phyloP scores from a whole-genome alignment of 1,140 invertebrate genomes.

The Euborellia annulipes region DNA sequence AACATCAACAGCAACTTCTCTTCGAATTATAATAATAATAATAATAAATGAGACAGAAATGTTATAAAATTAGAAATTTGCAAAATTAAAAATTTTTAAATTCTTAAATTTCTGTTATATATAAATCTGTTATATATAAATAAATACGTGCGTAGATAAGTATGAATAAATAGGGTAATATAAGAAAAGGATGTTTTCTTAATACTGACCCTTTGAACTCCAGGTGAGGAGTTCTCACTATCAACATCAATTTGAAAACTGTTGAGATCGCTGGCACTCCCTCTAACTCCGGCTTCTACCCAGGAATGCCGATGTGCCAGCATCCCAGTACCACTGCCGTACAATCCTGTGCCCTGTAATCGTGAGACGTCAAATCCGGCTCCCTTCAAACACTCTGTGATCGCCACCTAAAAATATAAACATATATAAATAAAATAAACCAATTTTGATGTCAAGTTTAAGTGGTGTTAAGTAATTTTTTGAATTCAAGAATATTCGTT shows the following conservation, averaged over 20 bases:
- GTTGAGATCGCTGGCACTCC: slow-evolving; percentile 18
- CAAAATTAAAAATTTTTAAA: no score
- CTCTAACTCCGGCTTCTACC: slow-evolving; percentile 43
- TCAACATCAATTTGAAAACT: slow-evolving; percentile 58
- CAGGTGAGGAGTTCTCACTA: slow-evolving; percentile 72
- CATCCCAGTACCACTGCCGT: slow-evolving; percentile 15
- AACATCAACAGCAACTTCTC: no score
- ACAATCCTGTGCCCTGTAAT: slow-evolving; percentile 28
- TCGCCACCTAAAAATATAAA: slow-evolving; percentile 32
- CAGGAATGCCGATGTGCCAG: slow-evolving; percentile 47
- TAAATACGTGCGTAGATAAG: no score
- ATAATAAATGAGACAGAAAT: no score
- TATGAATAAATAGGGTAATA: neutral
- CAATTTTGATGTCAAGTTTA: no score
- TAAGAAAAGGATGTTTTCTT: neutral
- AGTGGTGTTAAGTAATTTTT: no score
- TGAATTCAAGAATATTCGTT: slow-evolving; percentile 1
- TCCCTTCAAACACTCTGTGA: slow-evolving; percentile 49
- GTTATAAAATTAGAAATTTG: no score
- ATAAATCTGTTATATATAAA: no score
- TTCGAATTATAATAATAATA: no score
- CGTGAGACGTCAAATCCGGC: slow-evolving; percentile 35
- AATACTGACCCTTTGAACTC: slow-evolving; percentile 49
- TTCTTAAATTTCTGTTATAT: no score
- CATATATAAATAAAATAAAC: slow-evolving; percentile 12